These are phyloP conservation scores for Limonius californicus DNA, from an alignment of 1,140 invertebrate species.

Conservation along the genomic window DNA sequence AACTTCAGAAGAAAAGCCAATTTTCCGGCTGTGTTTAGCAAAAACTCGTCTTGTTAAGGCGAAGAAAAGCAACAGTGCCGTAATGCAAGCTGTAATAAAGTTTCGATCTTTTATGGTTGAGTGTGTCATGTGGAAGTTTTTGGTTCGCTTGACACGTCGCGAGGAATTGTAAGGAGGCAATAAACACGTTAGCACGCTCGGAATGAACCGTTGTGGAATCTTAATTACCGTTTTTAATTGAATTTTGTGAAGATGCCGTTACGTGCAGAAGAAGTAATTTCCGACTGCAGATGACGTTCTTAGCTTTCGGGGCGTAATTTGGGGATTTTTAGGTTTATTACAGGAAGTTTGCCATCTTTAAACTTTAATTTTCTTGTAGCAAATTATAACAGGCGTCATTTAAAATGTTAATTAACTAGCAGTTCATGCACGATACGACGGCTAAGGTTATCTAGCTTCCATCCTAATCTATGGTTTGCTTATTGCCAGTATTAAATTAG, in stretches of 20 bases:
- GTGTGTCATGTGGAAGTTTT: neutral
- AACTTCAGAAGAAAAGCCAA: no score
- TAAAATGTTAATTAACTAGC: no score
- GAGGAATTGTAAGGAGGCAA: conserved; percentile 8
- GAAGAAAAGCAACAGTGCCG: no score
- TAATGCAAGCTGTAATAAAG: neutral
- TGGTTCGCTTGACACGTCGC: neutral
- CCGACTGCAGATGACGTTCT: neutral
- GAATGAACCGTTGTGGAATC: conserved; percentile 10
- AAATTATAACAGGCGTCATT: no score
- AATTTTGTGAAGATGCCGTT: conserved; percentile 16
- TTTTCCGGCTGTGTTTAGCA: no score
- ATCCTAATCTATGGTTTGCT: no score
- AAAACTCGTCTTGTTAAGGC: no score
- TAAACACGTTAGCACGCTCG: conserved; percentile 12
- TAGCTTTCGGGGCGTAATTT: neutral
- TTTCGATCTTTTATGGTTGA: neutral
- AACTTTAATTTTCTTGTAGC: no score
- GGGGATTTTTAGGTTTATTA: neutral
- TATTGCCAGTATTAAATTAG: no score
- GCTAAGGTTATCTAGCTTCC: no score
- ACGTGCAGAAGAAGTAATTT: conserved; percentile 13
- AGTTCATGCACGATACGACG: no score
- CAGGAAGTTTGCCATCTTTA: neutral
- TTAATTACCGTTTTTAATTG: conserved; percentile 18